phyloP scores from a whole-genome alignment of 2,113 vertebrate species.

The Tyrannus savana region DNA sequence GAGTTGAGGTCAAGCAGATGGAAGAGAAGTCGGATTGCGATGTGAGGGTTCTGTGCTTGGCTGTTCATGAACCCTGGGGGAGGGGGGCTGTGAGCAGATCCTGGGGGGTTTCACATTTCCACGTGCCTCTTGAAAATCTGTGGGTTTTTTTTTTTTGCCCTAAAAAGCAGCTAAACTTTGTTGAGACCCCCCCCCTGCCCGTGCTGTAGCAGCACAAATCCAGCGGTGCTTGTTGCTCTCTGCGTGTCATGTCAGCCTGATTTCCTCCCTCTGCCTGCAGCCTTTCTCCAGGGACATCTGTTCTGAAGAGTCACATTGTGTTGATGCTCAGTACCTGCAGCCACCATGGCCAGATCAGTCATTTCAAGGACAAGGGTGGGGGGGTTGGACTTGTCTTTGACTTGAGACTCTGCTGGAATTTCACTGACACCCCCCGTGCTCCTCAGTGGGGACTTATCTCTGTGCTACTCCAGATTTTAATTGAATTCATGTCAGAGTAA shows the following conservation, averaged over 20 bases:
- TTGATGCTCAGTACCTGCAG: neutral
- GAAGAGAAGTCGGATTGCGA: neutral
- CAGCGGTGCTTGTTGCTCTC: neutral
- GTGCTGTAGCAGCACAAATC: neutral
- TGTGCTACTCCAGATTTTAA: neutral
- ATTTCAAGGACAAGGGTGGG: neutral
- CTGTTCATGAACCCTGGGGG: neutral
- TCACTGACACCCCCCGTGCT: neutral
- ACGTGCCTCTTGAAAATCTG: neutral
- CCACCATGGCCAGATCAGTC: rapidly evolving
- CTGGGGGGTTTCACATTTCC: neutral
- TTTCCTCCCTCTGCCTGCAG: neutral
- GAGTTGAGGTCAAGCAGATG: neutral
- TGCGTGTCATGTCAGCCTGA: neutral
- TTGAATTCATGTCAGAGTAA: neutral
- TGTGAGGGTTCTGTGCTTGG: neutral
- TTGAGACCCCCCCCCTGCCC: neutral
- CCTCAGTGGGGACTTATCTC: neutral
- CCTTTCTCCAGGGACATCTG: neutral
- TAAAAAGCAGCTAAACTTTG: neutral
- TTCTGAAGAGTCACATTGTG: neutral
- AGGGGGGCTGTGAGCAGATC: neutral
- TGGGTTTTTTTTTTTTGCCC: neutral
- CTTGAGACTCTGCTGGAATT: neutral
- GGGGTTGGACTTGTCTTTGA: neutral